Percentiles rank a stretch among this genome's conserved stretches.
Conservation (phyloP, 1,140 invertebrate genomes). For the Anastatus disparis region DNA sequence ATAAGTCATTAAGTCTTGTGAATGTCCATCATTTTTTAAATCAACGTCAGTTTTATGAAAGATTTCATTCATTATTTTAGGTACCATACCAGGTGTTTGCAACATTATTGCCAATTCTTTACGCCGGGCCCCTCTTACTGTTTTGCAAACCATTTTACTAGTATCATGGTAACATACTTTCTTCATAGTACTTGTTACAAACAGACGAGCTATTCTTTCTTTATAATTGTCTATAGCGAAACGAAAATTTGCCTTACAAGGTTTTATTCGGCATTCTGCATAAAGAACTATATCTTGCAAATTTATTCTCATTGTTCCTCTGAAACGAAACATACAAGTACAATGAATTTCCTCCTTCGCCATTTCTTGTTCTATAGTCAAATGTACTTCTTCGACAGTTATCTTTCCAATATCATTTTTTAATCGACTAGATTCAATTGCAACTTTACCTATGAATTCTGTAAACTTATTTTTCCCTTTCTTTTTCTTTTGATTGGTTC, state of each 20-base stretch:
- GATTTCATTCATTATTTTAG: not conserved
- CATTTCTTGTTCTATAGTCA: too few relatives aligned
- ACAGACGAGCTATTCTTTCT: not conserved
- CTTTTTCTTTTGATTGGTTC: too few relatives aligned
- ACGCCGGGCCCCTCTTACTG: slow-evolving; percentile 14
- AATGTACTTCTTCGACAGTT: slow-evolving; percentile 6
- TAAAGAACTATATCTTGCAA: not conserved
- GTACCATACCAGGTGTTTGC: not conserved
- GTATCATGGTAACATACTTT: not conserved
- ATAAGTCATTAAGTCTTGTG: not conserved
- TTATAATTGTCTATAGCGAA: not conserved
- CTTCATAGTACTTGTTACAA: not conserved
- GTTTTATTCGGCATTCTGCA: not conserved
- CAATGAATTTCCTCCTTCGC: not conserved
- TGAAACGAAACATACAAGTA: not conserved
- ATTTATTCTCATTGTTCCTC: not conserved
- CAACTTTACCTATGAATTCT: not conserved
- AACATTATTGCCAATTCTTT: slow-evolving; percentile 5
- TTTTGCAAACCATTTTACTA: not conserved
- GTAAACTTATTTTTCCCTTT: too few relatives aligned
- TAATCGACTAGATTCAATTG: not conserved
- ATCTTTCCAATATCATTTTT: not conserved
- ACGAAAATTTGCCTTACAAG: not conserved
- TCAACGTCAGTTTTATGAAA: not conserved
- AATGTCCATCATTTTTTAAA: slow-evolving; percentile 28